Percentiles rank a stretch among this genome's conserved stretches.
Conservation (phyloP, 2,888 invertebrate species). For the Leptopilina syphax region DNA sequence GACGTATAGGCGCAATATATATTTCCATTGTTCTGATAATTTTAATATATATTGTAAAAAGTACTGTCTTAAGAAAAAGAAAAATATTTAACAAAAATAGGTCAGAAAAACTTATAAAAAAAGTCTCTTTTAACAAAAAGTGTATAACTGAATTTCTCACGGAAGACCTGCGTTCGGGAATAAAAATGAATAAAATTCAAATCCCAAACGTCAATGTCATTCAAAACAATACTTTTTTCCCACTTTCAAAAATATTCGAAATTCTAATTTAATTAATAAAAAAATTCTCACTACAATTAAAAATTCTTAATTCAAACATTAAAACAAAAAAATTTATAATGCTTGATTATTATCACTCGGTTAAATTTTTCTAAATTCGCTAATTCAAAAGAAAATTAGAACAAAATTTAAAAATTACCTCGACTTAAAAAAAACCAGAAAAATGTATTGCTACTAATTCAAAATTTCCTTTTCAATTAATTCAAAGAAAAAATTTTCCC, state of each 20-base stretch:
- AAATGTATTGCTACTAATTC: neutral
- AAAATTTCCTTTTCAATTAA: no score
- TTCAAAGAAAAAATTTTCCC: no score
- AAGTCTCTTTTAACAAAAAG: slow-evolving; percentile 45
- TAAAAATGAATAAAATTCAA: neutral
- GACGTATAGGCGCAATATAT: slow-evolving; percentile 57
- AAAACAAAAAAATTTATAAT: no score
- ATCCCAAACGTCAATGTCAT: neutral
- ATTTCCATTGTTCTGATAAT: slow-evolving; percentile 30
- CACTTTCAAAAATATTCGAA: no score
- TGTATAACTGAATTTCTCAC: slow-evolving; percentile 47
- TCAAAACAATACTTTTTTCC: neutral
- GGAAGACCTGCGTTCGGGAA: slow-evolving; percentile 45
- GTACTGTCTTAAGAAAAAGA: slow-evolving; percentile 44
- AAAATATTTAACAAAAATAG: neutral
- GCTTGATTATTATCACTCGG: neutral
- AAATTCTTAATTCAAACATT: no score
- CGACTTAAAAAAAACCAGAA: neutral
- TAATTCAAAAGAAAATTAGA: neutral
- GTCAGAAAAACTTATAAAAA: slow-evolving; percentile 45
- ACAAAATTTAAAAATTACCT: neutral
- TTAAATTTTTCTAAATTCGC: neutral
- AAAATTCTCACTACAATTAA: no score
- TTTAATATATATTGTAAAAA: slow-evolving; percentile 2
- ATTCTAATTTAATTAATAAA: no score